Evolutionary conservation across 2,888 invertebrate species (phyloP).

Genomic region (Drosophila parthenogenetica): DNA sequence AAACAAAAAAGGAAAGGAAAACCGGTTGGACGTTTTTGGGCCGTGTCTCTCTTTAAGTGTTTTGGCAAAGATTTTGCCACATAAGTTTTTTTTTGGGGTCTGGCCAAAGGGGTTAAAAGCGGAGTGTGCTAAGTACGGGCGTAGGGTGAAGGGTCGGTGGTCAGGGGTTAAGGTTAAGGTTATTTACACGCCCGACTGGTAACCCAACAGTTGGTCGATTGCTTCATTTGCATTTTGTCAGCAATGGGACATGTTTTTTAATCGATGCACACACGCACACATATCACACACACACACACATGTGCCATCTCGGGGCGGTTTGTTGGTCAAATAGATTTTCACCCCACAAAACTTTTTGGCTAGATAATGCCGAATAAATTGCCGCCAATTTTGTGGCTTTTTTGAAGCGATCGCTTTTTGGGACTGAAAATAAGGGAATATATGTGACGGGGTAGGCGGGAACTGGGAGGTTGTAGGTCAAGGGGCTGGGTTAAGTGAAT

Average conservation of each 20-base stretch:
- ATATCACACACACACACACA: not conserved
- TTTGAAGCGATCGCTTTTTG: conserved; percentile 72
- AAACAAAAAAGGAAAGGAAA: not conserved
- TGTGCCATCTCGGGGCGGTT: conserved; percentile 2
- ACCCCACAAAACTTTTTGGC: conserved; percentile 36
- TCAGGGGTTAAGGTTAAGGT: conserved; percentile 33
- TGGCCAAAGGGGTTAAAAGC: conserved; percentile 7
- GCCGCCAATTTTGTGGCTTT: conserved; percentile 69
- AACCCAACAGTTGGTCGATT: conserved; percentile 51
- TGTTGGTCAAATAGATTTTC: conserved; percentile 29
- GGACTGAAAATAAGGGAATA: conserved; percentile 55
- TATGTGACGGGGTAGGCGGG: not conserved
- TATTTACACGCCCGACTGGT: conserved; percentile 51
- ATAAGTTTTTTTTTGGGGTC: conserved; percentile 21
- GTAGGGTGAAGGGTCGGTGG: no score
- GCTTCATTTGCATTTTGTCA: conserved; percentile 65
- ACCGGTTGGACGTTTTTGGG: conserved; percentile 7
- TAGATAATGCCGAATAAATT: conserved; percentile 69
- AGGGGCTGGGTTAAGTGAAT: conserved; percentile 23
- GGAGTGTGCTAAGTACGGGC: conserved; percentile 5
- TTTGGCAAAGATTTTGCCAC: conserved; percentile 71
- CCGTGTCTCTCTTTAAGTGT: conserved; percentile 75
- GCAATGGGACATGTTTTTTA: conserved; percentile 62
- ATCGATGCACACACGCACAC: conserved; percentile 44
- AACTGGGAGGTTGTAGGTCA: conserved; percentile 31